Evolutionary conservation across 2,888 invertebrate genomes (phyloP), one percentile per base, ranked within the genome.

Genomic region (Chrysodeixis includens): DNA sequence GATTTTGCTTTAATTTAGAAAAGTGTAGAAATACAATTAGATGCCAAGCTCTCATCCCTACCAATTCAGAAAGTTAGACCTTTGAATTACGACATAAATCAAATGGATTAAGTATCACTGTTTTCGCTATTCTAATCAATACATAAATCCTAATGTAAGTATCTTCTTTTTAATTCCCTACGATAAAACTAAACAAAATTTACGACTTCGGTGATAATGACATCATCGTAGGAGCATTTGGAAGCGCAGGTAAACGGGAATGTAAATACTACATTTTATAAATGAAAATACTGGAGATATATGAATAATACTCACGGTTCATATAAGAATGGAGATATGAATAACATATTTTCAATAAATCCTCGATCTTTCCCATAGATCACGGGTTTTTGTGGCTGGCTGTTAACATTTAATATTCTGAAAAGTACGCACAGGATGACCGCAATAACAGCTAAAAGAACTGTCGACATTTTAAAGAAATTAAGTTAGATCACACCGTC

Each of bases 351-450:
- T 84, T 97, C 96, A 77, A 98, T 95, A 91, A 98, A 98, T 81
- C 96, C 96, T 85, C 96, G 95, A 92, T 98, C 97, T 86, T 96
- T 96, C 89, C 97, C 98, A 92, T 96, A 97, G 70, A 98, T 96
- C 83, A 96, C 95, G 68, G 98, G 98, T 92, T 97, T 97, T 84
- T 97, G 96, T 40, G 98, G 97, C 88, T 97, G 97, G 86, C 97
- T 97, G 92, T 97, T 97, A 72, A 98, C 97, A 92, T 98, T 98
- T 80, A 98, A 93, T 89, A 98, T 97, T 89, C 98, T 96, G 89
- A 98, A 98, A 78, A 98, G 95, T 85, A 98, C 96, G 92, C 98
- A 98, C 72, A 98, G 94, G 84, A 98, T 97, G 71, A 98, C 97
- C 75, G 98, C 98, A 81, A 98, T 94, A 68, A 97, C 96, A 71